Evolutionary conservation across 1,140 invertebrate species (phyloP).

Genomic region (Aphelenchoides besseyi): DNA sequence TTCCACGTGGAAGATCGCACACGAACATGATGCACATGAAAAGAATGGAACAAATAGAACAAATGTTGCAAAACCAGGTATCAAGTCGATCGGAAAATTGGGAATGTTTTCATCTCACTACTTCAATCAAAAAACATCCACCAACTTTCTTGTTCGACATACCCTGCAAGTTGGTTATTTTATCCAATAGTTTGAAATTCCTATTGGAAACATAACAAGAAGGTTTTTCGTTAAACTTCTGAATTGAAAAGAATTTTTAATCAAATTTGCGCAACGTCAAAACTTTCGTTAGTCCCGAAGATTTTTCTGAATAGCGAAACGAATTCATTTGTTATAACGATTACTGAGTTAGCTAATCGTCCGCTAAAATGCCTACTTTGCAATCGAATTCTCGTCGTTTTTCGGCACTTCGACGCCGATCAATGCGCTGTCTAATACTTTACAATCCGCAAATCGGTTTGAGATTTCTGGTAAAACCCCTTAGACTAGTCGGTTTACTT

Average conservation of each 20-base stretch:
- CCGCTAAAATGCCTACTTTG: neutral
- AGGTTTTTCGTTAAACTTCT: neutral
- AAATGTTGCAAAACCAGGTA: neutral
- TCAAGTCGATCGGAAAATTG: neutral
- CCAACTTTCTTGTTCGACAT: neutral
- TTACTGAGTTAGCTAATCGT: neutral
- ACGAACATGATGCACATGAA: neutral
- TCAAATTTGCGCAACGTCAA: neutral
- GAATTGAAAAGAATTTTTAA: neutral
- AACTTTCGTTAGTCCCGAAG: neutral
- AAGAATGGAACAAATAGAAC: neutral
- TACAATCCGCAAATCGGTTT: neutral
- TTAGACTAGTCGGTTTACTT: neutral
- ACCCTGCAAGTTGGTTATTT: neutral
- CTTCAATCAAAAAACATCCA: neutral
- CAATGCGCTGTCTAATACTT: neutral
- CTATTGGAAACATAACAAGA: neutral
- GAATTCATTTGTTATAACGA: neutral
- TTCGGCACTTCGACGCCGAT: neutral
- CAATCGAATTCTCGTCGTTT: conserved; percentile 1
- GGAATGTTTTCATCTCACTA: neutral
- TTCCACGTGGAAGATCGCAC: no score
- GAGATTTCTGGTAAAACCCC: neutral
- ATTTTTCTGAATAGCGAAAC: neutral
- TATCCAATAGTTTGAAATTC: neutral